A percentile compares a stretch with the other conserved stretches of the same genome.
Conservation (phyloP, 1,140 invertebrate species). For the Chionoecetes opilio region DNA sequence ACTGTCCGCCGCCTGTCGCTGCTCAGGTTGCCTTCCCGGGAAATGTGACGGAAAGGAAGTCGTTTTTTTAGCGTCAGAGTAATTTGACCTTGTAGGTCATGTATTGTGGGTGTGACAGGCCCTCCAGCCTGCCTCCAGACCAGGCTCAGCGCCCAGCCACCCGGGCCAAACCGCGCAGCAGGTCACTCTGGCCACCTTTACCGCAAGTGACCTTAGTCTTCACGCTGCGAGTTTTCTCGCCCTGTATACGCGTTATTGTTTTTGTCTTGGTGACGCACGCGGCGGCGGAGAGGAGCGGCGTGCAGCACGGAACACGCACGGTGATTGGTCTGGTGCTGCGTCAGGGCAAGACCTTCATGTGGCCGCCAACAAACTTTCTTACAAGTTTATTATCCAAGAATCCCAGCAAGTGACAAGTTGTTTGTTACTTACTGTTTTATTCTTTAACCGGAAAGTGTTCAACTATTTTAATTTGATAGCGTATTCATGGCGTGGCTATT, state of each 20-base stretch:
- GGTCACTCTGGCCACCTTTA: neutral
- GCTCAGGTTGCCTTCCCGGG: neutral
- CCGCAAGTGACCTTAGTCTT: neutral
- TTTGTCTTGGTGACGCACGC: neutral
- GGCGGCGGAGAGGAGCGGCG: neutral
- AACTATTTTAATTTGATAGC: neutral
- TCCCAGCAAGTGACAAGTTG: neutral
- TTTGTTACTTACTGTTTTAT: neutral
- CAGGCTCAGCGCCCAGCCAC: neutral
- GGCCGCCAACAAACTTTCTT: neutral
- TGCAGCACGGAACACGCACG: neutral
- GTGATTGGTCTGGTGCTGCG: neutral
- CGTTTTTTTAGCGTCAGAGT: neutral
- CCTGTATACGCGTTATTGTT: neutral
- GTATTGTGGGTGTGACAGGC: neutral
- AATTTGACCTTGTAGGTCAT: conserved; percentile 6
- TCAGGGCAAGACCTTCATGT: neutral
- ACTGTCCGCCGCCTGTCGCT: neutral
- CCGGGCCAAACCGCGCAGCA: neutral
- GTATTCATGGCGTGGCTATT: neutral
- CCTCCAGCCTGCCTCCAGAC: neutral
- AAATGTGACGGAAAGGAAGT: neutral
- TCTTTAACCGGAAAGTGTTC: neutral
- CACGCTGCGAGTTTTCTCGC: neutral
- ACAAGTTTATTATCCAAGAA: neutral